Conservation (phyloP, 2,888 invertebrate genomes). For the Aquatica leii region DNA sequence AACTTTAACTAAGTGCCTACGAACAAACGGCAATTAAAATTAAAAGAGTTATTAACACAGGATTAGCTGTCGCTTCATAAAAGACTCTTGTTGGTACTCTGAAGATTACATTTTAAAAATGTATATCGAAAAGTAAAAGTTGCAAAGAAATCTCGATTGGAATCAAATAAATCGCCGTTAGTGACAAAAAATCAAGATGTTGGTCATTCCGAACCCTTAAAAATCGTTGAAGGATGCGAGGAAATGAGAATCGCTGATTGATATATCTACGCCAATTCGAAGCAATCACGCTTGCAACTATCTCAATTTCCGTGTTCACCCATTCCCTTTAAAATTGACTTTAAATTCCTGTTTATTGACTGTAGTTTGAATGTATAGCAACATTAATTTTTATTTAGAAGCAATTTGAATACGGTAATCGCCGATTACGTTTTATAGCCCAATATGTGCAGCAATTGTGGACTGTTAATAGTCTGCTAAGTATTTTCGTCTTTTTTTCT, state of each 20-base stretch:
- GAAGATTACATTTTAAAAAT: no score
- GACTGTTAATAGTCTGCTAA: conserved; percentile 34
- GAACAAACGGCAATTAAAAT: no score
- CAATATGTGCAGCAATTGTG: conserved; percentile 37
- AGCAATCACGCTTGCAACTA: conserved; percentile 43
- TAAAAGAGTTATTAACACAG: no score
- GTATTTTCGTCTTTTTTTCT: conserved; percentile 16
- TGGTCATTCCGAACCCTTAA: conserved; percentile 15
- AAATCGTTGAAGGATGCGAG: conserved; percentile 33
- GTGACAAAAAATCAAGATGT: conserved; percentile 6
- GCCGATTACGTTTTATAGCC: conserved; percentile 35
- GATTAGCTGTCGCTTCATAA: no score
- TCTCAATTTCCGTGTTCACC: conserved; percentile 42
- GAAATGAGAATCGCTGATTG: conserved; percentile 47
- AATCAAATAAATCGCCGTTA: background rate
- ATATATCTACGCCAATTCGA: conserved; percentile 44
- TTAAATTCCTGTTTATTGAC: conserved; percentile 46
- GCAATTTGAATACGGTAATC: conserved; percentile 39
- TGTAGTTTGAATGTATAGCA: conserved; percentile 34
- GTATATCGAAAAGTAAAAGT: no score
- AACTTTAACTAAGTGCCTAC: no score
- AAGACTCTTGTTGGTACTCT: no score
- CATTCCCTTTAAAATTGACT: conserved; percentile 43
- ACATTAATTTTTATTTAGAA: conserved; percentile 45
- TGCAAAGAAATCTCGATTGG: no score